Percentiles rank a stretch among this genome's conserved stretches.
These are phyloP conservation scores for Gambelia wislizenii DNA, from an alignment of 2,797 vertebrate genomes.

Conservation along the genomic window DNA sequence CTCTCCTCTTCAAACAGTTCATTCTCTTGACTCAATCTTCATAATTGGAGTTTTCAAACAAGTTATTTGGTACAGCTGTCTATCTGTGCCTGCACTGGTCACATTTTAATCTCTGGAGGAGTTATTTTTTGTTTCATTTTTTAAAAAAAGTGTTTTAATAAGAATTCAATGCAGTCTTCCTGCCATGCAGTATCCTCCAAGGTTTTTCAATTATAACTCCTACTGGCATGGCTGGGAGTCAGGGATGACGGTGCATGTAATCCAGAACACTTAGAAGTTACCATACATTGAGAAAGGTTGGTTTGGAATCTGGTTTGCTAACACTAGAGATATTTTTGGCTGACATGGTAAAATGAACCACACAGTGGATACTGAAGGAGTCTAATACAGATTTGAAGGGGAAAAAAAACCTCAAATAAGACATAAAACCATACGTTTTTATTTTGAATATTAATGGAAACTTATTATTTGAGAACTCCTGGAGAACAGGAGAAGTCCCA, in stretches of 20 bases:
- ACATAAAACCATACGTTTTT: background rate
- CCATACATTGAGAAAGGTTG: background rate
- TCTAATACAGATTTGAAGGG: background rate
- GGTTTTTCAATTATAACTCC: background rate
- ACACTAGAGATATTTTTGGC: background rate
- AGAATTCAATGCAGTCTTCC: background rate
- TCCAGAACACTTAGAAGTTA: background rate
- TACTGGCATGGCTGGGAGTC: background rate
- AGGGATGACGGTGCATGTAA: background rate
- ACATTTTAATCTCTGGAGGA: background rate
- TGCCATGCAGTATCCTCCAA: background rate
- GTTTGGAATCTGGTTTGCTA: background rate
- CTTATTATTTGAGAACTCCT: background rate
- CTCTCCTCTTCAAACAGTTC: background rate
- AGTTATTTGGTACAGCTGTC: too few relatives aligned
- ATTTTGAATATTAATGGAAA: background rate
- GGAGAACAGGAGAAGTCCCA: too few relatives aligned
- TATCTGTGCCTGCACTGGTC: too few relatives aligned
- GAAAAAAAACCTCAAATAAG: background rate
- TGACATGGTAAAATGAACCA: background rate
- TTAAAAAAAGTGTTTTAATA: background rate
- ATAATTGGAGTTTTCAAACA: background rate
- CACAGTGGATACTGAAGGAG: background rate
- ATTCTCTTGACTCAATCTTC: background rate
- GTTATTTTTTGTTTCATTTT: too few relatives aligned